Evolutionary conservation across 2,113 vertebrate genomes (phyloP), one percentile per base, ranked within the genome.

Genomic region (Gobio gobio): DNA sequence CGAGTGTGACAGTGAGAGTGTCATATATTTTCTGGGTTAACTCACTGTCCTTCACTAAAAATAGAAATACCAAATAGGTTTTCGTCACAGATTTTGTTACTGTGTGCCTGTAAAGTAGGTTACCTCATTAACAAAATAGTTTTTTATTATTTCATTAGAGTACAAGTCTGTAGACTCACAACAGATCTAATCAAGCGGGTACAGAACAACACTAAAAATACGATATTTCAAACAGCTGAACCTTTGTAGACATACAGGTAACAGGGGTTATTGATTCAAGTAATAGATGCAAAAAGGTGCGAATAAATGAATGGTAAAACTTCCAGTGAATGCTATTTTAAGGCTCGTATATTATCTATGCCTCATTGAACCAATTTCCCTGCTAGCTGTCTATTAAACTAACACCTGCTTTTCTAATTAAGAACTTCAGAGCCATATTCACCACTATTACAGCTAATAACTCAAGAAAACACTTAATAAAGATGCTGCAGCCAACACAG

Each of bases 321-420:
- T 18, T 47, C 9, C 16, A 81, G 84, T 36, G 63, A 70, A 70
- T 26, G 40, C 43, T 78, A 80, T 73, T 63, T 73, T 40, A 49
- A 59, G 12, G 3, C 63, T 59, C 22, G 49, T 40, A 78, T 76
- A 85, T 77, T 63, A 78, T 63, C 29, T 68, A 74, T 63, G 82
- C 14, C 68, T 78, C 58, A 47, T 18, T 82, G 49, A 63, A 59
- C 33, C 47, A 45, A 64, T 70, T 85, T 81, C 20, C 51, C 74
- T 70, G 72, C 59, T 85, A 77, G 85, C 66, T 14, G 43, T 86
- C 79, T 85, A 78, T 84, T 87, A 85, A 45, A 87, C 49, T 8
- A 81, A 84, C 85, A 87, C 76, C 77, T 87, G 85, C 54, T 88
- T 90, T 87, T 82, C 63, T 87, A 83, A 88, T 88, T 56, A 83